phyloP scores from a whole-genome alignment of 2,797 vertebrate species.

The Notamacropus eugenii region DNA sequence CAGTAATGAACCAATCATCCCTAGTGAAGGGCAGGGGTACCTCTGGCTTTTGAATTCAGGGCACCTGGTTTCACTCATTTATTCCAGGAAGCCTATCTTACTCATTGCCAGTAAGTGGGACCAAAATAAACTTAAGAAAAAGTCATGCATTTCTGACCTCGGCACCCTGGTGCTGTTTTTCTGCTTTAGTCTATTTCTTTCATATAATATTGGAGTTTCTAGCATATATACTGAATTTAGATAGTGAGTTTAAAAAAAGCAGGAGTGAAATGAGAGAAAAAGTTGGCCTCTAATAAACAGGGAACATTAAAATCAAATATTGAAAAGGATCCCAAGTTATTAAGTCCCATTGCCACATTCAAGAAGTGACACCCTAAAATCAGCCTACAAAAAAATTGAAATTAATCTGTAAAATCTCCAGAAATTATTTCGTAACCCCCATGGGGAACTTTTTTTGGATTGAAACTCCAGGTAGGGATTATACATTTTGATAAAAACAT shows the following conservation, averaged over 20 bases:
- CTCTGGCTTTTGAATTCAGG: background rate
- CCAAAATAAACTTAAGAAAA: constrained; percentile 37
- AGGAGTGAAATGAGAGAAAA: background rate
- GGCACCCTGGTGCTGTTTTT: background rate
- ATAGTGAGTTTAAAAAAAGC: background rate
- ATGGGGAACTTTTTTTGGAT: background rate
- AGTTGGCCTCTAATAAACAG: constrained; percentile 17
- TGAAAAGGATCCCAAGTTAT: background rate
- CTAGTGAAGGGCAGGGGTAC: background rate
- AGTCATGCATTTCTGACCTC: background rate
- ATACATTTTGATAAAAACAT: background rate
- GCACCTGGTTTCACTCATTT: background rate
- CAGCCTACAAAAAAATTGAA: background rate
- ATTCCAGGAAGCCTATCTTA: constrained; percentile 18
- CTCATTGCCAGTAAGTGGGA: constrained; percentile 6
- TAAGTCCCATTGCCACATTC: background rate
- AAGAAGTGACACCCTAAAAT: background rate
- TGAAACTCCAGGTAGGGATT: background rate
- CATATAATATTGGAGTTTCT: constrained; percentile 7
- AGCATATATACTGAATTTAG: constrained; percentile 28
- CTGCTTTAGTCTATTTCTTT: background rate
- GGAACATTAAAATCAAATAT: constrained; percentile 12
- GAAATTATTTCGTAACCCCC: background rate
- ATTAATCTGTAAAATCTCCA: background rate
- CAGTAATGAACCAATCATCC: background rate